A percentile compares a stretch with the other conserved stretches of the same genome.
Evolutionary conservation across 35 echinoderm and acorn worm genomes (phyloP).

Genomic region (Acanthaster planci): DNA sequence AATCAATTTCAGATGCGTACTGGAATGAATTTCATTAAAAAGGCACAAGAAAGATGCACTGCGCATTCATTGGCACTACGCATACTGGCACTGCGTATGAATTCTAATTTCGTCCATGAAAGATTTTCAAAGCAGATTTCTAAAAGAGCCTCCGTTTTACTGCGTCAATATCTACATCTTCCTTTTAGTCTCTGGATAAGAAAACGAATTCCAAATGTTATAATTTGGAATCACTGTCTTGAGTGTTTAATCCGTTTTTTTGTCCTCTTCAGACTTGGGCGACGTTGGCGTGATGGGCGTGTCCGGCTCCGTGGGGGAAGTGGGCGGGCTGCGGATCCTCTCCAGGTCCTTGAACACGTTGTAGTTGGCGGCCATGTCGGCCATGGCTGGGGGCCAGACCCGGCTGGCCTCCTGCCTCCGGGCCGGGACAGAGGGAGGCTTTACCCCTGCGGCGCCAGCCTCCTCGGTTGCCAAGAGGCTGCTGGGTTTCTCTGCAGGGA

Average conservation of each 20-base stretch:
- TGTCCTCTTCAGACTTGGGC: not conserved
- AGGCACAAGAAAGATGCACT: no score
- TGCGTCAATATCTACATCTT: no score
- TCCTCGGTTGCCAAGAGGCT: not conserved
- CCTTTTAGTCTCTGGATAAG: no score
- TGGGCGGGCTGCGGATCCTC: conserved; percentile 22
- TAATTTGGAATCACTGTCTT: no score
- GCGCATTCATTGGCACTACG: no score
- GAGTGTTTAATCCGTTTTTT: not conserved
- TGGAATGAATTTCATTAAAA: no score
- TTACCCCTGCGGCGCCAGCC: not conserved
- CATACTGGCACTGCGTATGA: no score
- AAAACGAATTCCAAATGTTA: no score
- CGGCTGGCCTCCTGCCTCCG: conserved; percentile 48
- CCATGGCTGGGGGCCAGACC: conserved; percentile 71
- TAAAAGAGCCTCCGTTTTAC: no score
- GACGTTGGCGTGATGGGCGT: not conserved
- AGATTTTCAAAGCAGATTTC: no score
- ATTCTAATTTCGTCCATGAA: no score
- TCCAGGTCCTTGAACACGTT: conserved; percentile 45
- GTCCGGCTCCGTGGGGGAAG: not conserved
- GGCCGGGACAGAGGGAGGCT: not conserved
- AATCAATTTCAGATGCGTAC: no score
- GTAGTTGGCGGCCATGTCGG: conserved; percentile 64
- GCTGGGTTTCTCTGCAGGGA: conserved; percentile 6